Conservation (phyloP, 2,797 vertebrate genomes). For the Lophius americanus region DNA sequence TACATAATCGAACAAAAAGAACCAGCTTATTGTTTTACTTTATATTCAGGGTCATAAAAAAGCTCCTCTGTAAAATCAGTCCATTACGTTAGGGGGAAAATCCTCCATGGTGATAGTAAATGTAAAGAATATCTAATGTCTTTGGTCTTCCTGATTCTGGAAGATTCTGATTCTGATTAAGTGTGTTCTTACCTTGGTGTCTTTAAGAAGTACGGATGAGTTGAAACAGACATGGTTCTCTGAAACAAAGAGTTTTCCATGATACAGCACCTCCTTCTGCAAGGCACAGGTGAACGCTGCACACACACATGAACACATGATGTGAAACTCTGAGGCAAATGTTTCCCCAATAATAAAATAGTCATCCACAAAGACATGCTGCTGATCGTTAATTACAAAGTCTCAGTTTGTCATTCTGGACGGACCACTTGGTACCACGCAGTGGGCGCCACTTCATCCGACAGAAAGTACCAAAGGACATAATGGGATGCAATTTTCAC, state of each 20-base stretch:
- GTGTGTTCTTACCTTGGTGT: conserved; percentile 82
- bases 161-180: too few relatives aligned
- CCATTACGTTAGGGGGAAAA: not conserved
- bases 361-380: not conserved
- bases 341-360: not conserved
- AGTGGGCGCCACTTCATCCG: conserved; percentile 17
- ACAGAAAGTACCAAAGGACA: conserved; percentile 13
- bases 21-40: not conserved
- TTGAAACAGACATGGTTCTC: conserved; percentile 83
- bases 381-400: conserved; percentile 21
- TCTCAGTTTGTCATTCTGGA: not conserved
- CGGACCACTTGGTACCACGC: not conserved
- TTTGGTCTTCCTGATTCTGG: too few relatives aligned
- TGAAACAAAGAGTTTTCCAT: conserved; percentile 85
- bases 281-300: conserved; percentile 85
- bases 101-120: not conserved
- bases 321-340: not conserved
- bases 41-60: not conserved
- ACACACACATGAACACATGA: conserved; percentile 2
- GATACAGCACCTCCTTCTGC: conserved; percentile 86
- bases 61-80: not conserved
- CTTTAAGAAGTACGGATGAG: conserved; percentile 85
- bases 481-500: not conserved
- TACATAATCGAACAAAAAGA: not conserved
- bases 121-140: not conserved